Percentiles rank a stretch among this genome's conserved stretches.
Evolutionary conservation across 2,888 invertebrate genomes (phyloP).

Genomic region (Coecobrya sp.): DNA sequence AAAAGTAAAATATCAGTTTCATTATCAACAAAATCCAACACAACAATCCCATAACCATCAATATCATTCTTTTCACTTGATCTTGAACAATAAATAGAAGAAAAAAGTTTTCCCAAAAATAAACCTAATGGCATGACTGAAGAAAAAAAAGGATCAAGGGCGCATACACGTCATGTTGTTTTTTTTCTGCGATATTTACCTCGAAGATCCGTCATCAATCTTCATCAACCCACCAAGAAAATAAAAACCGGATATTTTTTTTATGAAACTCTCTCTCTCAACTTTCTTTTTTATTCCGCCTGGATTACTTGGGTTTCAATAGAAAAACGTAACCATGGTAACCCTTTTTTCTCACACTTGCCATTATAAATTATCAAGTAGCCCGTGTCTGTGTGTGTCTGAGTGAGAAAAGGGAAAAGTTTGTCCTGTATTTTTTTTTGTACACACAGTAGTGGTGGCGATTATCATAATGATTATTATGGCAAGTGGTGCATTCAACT

Average conservation of each 20-base stretch:
- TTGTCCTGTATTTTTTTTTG: not conserved
- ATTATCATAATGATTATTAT: not conserved
- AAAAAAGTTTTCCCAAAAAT: not conserved
- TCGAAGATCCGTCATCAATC: conserved; percentile 44
- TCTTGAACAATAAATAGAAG: not conserved
- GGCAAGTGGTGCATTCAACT: not conserved
- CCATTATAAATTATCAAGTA: conserved; percentile 21
- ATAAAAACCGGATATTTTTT: not conserved
- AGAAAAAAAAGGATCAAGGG: conserved; percentile 30
- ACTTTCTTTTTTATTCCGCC: not conserved
- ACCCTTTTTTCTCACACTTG: not conserved
- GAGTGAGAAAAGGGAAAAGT: not conserved
- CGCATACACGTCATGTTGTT: conserved; percentile 28
- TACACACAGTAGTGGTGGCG: not conserved
- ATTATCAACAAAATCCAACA: conserved; percentile 59
- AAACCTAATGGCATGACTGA: not conserved
- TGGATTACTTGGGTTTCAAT: conserved; percentile 35
- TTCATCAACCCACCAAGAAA: not conserved
- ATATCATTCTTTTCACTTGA: conserved; percentile 2
- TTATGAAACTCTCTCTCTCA: conserved; percentile 2
- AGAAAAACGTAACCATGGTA: not conserved
- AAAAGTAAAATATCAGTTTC: conserved; percentile 54
- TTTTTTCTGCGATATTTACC: too few species aligned
- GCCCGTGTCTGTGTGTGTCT: not conserved
- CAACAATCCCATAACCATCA: conserved; percentile 50